Evolutionary conservation across 2,888 invertebrate species (phyloP).

Genomic region (Agapostemon virescens): DNA sequence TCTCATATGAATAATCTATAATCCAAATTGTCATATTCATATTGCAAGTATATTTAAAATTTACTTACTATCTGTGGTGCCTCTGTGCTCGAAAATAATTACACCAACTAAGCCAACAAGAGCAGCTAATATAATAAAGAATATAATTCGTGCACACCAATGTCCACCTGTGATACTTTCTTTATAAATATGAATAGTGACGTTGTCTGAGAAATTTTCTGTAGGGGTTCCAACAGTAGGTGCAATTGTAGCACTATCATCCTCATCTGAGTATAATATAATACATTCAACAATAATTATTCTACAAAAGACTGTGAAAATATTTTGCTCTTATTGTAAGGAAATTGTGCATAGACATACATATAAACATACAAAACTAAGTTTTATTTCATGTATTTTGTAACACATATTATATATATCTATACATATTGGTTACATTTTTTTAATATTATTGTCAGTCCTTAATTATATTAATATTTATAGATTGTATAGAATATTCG

Average conservation of each 20-base stretch:
- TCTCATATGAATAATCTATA: neutral
- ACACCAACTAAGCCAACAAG: slow-evolving; percentile 88
- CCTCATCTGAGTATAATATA: slow-evolving; percentile 72
- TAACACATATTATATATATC: neutral
- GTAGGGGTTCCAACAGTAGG: slow-evolving; percentile 68
- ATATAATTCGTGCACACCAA: slow-evolving; percentile 91
- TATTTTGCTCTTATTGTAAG: neutral
- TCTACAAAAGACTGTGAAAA: neutral
- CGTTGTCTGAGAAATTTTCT: slow-evolving; percentile 82
- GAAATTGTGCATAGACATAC: neutral
- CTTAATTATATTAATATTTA: neutral
- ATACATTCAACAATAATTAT: slow-evolving; percentile 28
- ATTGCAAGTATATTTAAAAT: slow-evolving; percentile 12
- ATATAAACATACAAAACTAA: neutral
- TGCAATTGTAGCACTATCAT: slow-evolving; percentile 75
- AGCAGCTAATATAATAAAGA: slow-evolving; percentile 88
- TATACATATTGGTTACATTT: neutral
- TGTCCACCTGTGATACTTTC: slow-evolving; percentile 91
- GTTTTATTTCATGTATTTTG: neutral
- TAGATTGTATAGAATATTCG: neutral
- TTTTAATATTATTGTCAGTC: neutral
- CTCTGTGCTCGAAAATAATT: slow-evolving; percentile 90
- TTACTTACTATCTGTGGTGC: slow-evolving; percentile 87
- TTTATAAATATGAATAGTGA: slow-evolving; percentile 89
- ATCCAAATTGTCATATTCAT: neutral